Evolutionary conservation across 1,140 invertebrate genomes (phyloP).

Genomic region (Drosophila tristis): DNA sequence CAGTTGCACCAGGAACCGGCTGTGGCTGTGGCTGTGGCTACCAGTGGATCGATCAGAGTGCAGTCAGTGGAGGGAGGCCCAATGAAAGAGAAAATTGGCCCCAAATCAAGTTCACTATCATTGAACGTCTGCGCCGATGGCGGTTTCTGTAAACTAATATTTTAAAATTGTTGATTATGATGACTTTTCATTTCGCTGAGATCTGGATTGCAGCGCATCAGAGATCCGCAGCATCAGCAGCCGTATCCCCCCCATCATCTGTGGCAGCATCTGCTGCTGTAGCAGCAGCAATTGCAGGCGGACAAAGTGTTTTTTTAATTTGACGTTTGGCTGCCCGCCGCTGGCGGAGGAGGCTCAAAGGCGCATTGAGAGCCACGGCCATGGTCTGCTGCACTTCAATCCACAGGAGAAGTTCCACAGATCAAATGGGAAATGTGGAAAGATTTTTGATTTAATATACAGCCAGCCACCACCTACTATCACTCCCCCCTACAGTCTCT

Average conservation of each 20-base stretch:
- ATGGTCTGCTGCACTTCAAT: constrained; percentile 8
- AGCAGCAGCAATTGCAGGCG: constrained; percentile 44
- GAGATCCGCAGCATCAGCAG: constrained; percentile 13
- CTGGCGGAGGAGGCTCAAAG: constrained; percentile 25
- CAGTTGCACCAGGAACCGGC: constrained; percentile 46
- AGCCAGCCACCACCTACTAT: too few species aligned
- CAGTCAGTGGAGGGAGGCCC: constrained; percentile 4
- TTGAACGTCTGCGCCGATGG: constrained; percentile 43
- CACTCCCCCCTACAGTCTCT: too few species aligned
- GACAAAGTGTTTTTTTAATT: constrained; percentile 57
- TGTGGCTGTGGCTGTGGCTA: too few species aligned
- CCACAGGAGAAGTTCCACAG: constrained; percentile 1
- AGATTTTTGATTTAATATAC: too few species aligned
- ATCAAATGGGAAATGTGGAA: constrained; percentile 1
- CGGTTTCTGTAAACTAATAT: constrained; percentile 65
- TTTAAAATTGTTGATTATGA: constrained; percentile 70
- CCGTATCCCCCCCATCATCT: too few species aligned
- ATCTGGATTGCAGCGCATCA: constrained; percentile 56
- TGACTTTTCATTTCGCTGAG: constrained; percentile 63
- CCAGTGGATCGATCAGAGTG: too few species aligned
- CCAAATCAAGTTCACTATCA: constrained; percentile 70
- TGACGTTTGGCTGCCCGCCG: constrained; percentile 47
- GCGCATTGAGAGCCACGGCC: constrained; percentile 6
- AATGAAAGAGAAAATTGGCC: constrained; percentile 71
- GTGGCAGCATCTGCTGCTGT: not conserved